Evolutionary conservation across 2,797 vertebrate genomes (phyloP), one percentile per base, ranked within the genome.

Genomic region (Pogonophryne albipinna): DNA sequence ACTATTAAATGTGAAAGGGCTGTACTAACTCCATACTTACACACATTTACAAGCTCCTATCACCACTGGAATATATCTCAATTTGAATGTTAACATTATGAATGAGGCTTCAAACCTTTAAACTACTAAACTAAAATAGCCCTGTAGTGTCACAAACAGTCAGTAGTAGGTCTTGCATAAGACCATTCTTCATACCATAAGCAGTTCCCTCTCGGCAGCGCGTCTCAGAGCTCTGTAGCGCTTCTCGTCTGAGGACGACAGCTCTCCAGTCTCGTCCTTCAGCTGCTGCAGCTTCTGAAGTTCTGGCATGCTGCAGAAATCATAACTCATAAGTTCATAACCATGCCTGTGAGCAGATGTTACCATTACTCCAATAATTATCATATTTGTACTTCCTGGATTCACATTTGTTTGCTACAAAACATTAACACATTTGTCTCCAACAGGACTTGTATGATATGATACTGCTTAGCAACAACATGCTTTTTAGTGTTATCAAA

Each of bases 281-380:
- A 99, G 92, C 90, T 99, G 97, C 70, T 99, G 97, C 58, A 99
- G 93, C 76, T 99, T 99, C 91, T 98, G 97, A n/a, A 98, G 95
- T 80, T 99, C 97, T 3, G 97, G 97, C 97, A 99, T 98, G 79
- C 97, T 98, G 86, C 55, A 78, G 10, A 31, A 19, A 53, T 3
- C 12, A 64, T 19, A 72, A 27, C 8, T 71, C 70, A 71, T 4
- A 14, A 55, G 41, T 55, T 68, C 15, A 82, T 34, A 17, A 5
- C 4, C 57, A 62, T 44, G n/a, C 31, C 34, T 50, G 3, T 7
- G 17, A 19, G 19, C 16, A 73, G 52, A 49, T 44, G 49, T 49
- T 10, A 42, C 34, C 34, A 38, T 38, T 38, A 38, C 6, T 38
- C 31, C 10, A 45, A 11, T 4, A 42, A 11, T 17, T 2, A 38